Evolutionary conservation across 2,888 invertebrate genomes (phyloP), one percentile per base, ranked within the genome.

Genomic region (Beris morrisii): DNA sequence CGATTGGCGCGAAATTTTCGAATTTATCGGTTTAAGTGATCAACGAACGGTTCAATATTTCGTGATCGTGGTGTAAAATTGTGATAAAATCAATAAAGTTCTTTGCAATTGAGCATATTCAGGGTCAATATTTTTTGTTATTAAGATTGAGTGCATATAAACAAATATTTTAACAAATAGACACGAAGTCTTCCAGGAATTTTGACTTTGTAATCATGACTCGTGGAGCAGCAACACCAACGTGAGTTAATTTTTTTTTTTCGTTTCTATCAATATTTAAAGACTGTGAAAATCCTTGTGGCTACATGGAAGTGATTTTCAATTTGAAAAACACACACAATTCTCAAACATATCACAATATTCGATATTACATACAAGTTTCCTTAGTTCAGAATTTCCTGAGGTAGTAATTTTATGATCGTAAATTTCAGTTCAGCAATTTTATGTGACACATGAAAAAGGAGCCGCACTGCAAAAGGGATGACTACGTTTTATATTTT

Each of bases 1-100:
- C 31, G 55, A 54, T 55, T 54, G 55, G 64, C 64, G 64, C 64
- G 54, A 64, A 64, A 55, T 64, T 64, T 31, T 38, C 38, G 32
- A 64, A 55, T 30, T 22, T 38, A 38, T 38, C 22, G 22, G 30
- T 30, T 30, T 5, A n/a, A 31, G 58, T 46, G 30, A n/a, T 48
- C 50, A 15, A 15, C 52, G 15, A 2, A 13, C 12, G 50, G 15
- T 22, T 13, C 22, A 22, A 43, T 32, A 38, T 61, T 5, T 52
- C 50, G 61, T 61, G 32, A 52, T 45, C 31, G 4, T n/a, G 15
- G 61, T 61, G 61, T 32, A 43, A 52, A 52, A 52, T 48, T 44
- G 61, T 52, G 61, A 52, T 61, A 52, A 61, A 11, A 32, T 32
- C 32, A 48, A 59, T 32, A 46, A 31, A 50, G 50, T 32, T 50